A percentile compares a stretch with the other conserved stretches of the same genome.
Evolutionary conservation across 2,888 invertebrate genomes (phyloP).

Genomic region (Barypeithes pellucidus): DNA sequence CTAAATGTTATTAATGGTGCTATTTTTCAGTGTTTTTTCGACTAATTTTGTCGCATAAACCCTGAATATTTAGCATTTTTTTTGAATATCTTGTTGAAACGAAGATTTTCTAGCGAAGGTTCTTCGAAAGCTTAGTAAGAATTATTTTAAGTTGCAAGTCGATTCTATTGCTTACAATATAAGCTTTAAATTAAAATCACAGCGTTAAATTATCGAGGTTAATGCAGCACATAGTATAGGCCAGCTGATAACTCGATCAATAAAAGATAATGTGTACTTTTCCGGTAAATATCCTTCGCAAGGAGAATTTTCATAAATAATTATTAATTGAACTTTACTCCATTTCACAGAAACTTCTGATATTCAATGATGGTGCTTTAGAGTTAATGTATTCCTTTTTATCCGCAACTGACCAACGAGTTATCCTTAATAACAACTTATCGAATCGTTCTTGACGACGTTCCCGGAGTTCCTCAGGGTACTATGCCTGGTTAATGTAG

Average conservation of each 20-base stretch:
- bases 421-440: no score
- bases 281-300: not conserved
- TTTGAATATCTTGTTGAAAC: not conserved
- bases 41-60: not conserved
- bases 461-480: no score
- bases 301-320: no score
- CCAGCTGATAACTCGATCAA: slow-evolving; percentile 19
- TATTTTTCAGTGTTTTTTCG: slow-evolving; percentile 4
- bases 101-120: no score
- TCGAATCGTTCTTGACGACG: no score
- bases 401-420: no score
- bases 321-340: no score
- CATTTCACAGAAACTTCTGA: no score
- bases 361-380: no score
- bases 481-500: no score
- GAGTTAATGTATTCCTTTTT: no score
- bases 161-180: not conserved
- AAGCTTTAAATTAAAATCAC: slow-evolving; percentile 2
- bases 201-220: slow-evolving; percentile 14
- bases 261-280: slow-evolving; percentile 9
- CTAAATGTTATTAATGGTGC: slow-evolving; percentile 20
- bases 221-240: slow-evolving; percentile 15
- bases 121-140: no score
- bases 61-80: not conserved
- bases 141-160: not conserved